Evolutionary conservation across 2,888 invertebrate species (phyloP).

Genomic region (Euzetes globulus): DNA sequence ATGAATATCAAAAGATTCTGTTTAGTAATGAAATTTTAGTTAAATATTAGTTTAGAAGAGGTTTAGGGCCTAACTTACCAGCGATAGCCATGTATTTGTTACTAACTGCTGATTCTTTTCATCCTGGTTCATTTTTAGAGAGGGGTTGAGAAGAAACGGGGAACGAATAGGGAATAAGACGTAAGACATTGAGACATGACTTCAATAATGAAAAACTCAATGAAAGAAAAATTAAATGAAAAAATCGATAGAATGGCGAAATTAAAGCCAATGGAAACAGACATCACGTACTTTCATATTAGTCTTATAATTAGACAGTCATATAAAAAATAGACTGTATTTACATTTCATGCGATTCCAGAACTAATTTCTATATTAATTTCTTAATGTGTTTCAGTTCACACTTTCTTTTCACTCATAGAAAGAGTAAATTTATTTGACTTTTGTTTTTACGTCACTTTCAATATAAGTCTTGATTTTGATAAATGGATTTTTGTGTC

Average conservation of each 20-base stretch:
- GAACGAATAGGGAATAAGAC: slow-evolving; percentile 53
- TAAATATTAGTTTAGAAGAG: slow-evolving; percentile 13
- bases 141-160: slow-evolving; percentile 55
- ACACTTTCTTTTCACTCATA: background rate
- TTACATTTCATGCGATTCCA: slow-evolving; percentile 3
- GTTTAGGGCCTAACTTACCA: slow-evolving; percentile 57
- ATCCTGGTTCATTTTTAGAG: slow-evolving; percentile 54
- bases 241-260: slow-evolving; percentile 3
- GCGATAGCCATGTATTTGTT: slow-evolving; percentile 92
- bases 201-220: background rate
- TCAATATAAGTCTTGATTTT: background rate
- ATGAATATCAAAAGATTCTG: no score
- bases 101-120: slow-evolving; percentile 95
- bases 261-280: slow-evolving; percentile 28
- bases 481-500: background rate
- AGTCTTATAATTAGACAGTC: background rate
- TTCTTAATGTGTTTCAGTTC: background rate
- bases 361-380: background rate
- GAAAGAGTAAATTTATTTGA: background rate
- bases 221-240: background rate
- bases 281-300: slow-evolving; percentile 35
- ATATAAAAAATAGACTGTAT: background rate
- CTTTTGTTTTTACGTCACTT: background rate
- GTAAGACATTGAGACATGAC: slow-evolving; percentile 39
- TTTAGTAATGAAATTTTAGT: background rate